phyloP scores from a whole-genome alignment of 2,888 invertebrate species.

The Lutraria lutraria region DNA sequence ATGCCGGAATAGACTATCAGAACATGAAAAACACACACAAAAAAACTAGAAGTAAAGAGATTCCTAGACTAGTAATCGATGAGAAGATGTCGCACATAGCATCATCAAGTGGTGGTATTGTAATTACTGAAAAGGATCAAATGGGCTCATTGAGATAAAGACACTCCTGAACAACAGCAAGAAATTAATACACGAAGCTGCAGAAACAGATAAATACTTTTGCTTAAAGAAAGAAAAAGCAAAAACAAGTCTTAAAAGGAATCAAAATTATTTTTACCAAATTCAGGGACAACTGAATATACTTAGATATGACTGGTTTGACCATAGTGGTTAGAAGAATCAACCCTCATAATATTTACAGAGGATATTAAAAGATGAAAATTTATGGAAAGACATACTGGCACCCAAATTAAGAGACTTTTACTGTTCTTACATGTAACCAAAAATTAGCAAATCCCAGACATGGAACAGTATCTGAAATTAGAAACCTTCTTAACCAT shows the following conservation, averaged over 20 bases:
- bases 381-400: neutral
- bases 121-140: neutral
- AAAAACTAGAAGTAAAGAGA: neutral
- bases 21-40: neutral
- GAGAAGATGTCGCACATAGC: neutral
- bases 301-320: slow-evolving; percentile 21
- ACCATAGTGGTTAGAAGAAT: slow-evolving; percentile 15
- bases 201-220: neutral
- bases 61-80: neutral
- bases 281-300: slow-evolving; percentile 36
- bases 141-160: slow-evolving; percentile 23
- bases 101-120: slow-evolving; percentile 11
- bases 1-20: slow-evolving; percentile 7
- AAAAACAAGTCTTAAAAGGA: neutral
- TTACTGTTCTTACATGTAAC: neutral
- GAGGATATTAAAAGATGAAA: slow-evolving; percentile 18
- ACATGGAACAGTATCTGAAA: slow-evolving; percentile 16
- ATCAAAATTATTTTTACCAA: slow-evolving; percentile 32
- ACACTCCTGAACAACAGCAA: neutral
- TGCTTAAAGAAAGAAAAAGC: neutral
- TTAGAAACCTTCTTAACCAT: no score
- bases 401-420: slow-evolving; percentile 3
- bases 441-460: slow-evolving; percentile 21
- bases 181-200: neutral
- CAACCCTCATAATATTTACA: slow-evolving; percentile 20